These are phyloP conservation scores for Furcula furcula DNA, from an alignment of 2,888 invertebrate species.

Conservation along the genomic window DNA sequence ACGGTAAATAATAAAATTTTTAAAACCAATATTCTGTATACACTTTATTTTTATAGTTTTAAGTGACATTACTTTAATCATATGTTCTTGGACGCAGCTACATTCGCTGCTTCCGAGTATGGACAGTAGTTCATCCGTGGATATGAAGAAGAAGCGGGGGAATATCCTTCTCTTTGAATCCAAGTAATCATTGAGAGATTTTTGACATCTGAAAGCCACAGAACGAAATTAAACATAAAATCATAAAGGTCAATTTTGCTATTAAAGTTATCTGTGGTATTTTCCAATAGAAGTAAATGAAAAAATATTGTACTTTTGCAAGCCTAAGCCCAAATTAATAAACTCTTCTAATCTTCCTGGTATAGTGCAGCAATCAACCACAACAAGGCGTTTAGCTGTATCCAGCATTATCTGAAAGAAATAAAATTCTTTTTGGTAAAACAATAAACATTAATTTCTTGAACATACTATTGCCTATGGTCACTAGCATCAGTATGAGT, in stretches of 20 bases:
- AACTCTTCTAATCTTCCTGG: conserved; percentile 89
- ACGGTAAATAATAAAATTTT: background rate
- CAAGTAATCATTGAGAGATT: conserved; percentile 94
- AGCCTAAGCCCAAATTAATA: conserved; percentile 85
- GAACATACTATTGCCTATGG: too few relatives aligned
- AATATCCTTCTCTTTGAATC: conserved; percentile 93
- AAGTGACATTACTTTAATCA: conserved; percentile 89
- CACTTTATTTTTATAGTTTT: conserved; percentile 6
- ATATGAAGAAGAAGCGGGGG: conserved; percentile 96
- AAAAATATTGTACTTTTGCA: conserved; percentile 82
- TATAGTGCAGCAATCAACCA: conserved; percentile 89
- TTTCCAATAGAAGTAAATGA: too few relatives aligned
- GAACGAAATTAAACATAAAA: background rate
- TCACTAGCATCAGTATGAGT: too few relatives aligned
- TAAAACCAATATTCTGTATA: background rate
- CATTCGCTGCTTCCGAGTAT: conserved; percentile 94
- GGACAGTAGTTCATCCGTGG: conserved; percentile 94
- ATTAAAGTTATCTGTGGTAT: background rate
- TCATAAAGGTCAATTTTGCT: too few relatives aligned
- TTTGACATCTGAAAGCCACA: conserved; percentile 88
- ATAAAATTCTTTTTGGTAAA: too few relatives aligned
- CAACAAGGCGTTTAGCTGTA: conserved; percentile 89
- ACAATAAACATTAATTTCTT: too few relatives aligned
- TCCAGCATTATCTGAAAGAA: conserved; percentile 90
- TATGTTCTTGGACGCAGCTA: conserved; percentile 93